Evolutionary conservation across 2,797 vertebrate genomes (phyloP), one percentile per base, ranked within the genome.

Genomic region (Peromyscus melanophrys): DNA sequence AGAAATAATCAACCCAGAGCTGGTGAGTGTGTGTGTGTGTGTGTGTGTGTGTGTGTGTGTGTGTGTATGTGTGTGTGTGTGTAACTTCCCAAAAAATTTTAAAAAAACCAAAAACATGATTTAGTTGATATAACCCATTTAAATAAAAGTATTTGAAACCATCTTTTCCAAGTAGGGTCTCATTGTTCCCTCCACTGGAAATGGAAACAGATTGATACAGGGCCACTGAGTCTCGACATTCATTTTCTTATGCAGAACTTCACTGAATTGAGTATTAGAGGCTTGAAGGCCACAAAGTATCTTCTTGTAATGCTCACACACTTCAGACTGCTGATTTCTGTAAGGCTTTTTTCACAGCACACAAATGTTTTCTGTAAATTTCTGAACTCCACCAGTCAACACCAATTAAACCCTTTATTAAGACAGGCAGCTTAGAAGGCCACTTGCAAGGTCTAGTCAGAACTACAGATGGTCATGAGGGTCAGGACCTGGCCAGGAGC

Each of bases 111-210:
- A 29, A 81, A 71, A 31, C 49, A 71, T 40, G 31, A 17, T 75
- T 96, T 73, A 78, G 21, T 75, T 91, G 16, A n/a, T 89, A 89
- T 49, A 17, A 31, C 9, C 34, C 9, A 69, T 80, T 93, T 92
- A 94, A 95, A 92, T 81, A 29, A 90, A 96, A 59, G 65, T 89
- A 31, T 78, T 82, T 92, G 87, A 94, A 76, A 95, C 57, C 9
- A 61, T 76, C 69, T 27, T 87, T 94, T 77, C 65, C 43, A 83
- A 83, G 6, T 23, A 83, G 59, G 19, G 23, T 57, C 27, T 17
- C 34, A 67, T 2, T 37, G 13, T 55, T 55, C 83, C 19, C 27
- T 83, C 61, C 23, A 31, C 23, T 71, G 21, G 43, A 95, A 84
- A 76, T 75, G 49, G 65, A 96, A 14, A 49, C 7, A 27, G 19